Evolutionary conservation across 2,797 vertebrate species (phyloP).

Genomic region (Acrossocheilus wenchowensis): DNA sequence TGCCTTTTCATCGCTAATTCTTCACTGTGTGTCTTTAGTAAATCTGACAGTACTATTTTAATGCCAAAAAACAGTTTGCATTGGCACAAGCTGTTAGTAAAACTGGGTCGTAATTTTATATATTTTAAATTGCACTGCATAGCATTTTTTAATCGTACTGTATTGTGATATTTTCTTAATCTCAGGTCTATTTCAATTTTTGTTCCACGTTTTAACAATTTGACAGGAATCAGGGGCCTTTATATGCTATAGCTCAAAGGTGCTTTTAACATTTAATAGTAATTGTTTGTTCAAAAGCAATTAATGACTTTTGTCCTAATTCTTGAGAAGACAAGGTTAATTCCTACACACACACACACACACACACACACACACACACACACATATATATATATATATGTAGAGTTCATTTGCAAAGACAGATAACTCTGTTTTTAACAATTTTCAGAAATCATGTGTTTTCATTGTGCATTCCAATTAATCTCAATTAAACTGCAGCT

Average conservation of each 20-base stretch:
- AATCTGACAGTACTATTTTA: not conserved
- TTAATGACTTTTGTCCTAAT: not conserved
- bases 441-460: too few species aligned
- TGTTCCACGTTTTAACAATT: not conserved
- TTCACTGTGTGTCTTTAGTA: not conserved
- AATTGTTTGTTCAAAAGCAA: not conserved
- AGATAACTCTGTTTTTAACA: too few species aligned
- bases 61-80: not conserved
- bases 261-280: not conserved
- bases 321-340: not conserved
- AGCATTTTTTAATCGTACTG: conserved; percentile 4
- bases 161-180: not conserved
- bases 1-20: not conserved
- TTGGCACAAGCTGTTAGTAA: not conserved
- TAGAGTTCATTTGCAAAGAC: too few species aligned
- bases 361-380: too few species aligned
- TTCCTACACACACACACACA: not conserved
- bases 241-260: not conserved
- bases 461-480: too few species aligned
- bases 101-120: not conserved
- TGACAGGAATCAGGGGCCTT: not conserved
- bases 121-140: not conserved
- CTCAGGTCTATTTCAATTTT: conserved; percentile 13
- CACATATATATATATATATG: too few species aligned
- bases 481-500: too few species aligned